Conservation (phyloP, 2,113 vertebrate genomes). For the Ascaphus truei region DNA sequence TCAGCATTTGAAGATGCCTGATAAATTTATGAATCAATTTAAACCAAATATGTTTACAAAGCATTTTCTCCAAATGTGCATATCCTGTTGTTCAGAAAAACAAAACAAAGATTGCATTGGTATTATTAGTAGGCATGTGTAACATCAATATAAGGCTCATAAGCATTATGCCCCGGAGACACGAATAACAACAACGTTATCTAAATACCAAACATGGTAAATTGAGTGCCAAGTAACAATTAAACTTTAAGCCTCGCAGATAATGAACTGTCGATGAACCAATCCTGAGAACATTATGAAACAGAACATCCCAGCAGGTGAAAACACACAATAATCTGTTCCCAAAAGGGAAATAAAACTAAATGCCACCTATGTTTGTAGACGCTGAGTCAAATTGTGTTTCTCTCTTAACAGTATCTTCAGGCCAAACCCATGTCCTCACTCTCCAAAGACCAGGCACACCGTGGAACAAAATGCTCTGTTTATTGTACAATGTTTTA, state of each 20-base stretch:
- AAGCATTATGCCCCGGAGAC: constrained; percentile 2
- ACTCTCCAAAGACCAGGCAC: not conserved
- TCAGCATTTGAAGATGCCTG: not conserved
- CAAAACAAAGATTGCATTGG: not conserved
- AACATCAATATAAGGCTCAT: not conserved
- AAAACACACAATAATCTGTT: constrained; percentile 3
- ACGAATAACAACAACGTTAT: constrained; percentile 13
- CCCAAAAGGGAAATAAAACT: not conserved
- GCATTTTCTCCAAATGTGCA: not conserved
- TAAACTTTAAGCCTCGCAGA: constrained; percentile 25
- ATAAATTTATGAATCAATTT: not conserved
- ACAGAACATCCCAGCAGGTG: constrained; percentile 1
- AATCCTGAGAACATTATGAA: constrained; percentile 9
- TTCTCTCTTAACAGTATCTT: not conserved
- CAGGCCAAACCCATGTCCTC: not conserved
- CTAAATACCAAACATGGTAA: constrained; percentile 20
- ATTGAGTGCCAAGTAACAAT: constrained; percentile 12
- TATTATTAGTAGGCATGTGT: not conserved
- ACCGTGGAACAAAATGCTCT: not conserved
- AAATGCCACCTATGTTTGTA: not conserved
- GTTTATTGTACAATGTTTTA: not conserved
- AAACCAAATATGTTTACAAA: not conserved
- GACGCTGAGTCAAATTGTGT: not conserved
- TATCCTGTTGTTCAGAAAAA: not conserved
- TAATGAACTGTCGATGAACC: constrained; percentile 24